Base-by-base conservation (phyloP, 92 coral and sea anemone genomes). In the Heliopora coerulea region DNA sequence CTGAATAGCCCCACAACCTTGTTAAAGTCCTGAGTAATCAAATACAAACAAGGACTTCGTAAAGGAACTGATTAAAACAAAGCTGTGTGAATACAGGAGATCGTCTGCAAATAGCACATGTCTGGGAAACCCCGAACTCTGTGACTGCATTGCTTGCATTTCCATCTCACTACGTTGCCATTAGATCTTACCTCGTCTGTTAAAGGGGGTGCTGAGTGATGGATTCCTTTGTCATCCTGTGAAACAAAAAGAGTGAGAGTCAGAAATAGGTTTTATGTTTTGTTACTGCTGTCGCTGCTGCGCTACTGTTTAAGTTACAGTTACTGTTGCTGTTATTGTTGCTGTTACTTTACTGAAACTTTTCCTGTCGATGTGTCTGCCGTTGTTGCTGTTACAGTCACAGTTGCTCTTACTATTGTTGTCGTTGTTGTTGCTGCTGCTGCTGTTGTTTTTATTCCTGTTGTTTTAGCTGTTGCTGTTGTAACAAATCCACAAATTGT, bases 1-100 rank as follows among this genome's bases (percentile, higher is more conserved):
- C 97, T 95, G 74, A 91, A 95, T 0, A 61, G 79, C 26, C 99
- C 99, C 20, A 95, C 99, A 68, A 96, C 89, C 11, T 92, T 86
- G 78, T 95, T 95, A 68, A 95, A 95, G 72, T 95, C 99, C 99
- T 95, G 48, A 41, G 35, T 17, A 44, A 33, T 8, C n/a, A 46
- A 2, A 8, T 15, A 46, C n/a, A 46, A 2, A 8, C 14, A 15
- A 46, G 6, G n/a, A 50, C n/a, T n/a, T n/a, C n/a, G n/a, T n/a
- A n/a, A n/a, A n/a, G n/a, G n/a, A n/a, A n/a, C n/a, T n/a, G n/a
- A n/a, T n/a, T n/a, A n/a, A n/a, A n/a, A n/a, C n/a, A n/a, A n/a
- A n/a, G n/a, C n/a, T n/a, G n/a, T n/a, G n/a, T n/a, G n/a, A n/a
- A n/a, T n/a, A n/a, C n/a, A n/a, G n/a, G n/a, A n/a, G n/a, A n/a